These are phyloP conservation scores for Melanargia galathea DNA, from an alignment of 2,888 invertebrate genomes.

Conservation along the genomic window DNA sequence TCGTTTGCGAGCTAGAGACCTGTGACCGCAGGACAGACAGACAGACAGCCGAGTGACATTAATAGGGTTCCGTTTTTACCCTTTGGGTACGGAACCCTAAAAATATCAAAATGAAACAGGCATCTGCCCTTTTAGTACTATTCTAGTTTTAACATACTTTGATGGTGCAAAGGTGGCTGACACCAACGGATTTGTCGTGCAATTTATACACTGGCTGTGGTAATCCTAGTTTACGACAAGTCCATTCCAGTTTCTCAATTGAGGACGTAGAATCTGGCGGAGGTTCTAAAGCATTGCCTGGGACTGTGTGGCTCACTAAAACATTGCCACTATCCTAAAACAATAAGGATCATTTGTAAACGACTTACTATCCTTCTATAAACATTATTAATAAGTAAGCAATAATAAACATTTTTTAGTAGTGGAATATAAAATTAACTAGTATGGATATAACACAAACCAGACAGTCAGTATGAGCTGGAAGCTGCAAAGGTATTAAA, in stretches of 20 bases:
- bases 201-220: conserved; percentile 69
- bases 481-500: conserved; percentile 70
- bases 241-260: conserved; percentile 70
- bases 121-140: neutral
- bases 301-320: conserved; percentile 58
- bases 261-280: conserved; percentile 71
- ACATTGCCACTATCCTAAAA: conserved; percentile 54
- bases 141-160: conserved; percentile 55
- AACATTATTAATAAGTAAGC: neutral
- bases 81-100: too few relatives aligned
- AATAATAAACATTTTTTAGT: too few relatives aligned
- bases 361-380: neutral
- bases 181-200: conserved; percentile 58
- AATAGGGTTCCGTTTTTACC: too few relatives aligned
- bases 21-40: too few relatives aligned
- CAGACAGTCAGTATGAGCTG: conserved; percentile 63
- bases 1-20: too few relatives aligned
- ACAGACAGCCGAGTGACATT: too few relatives aligned
- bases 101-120: neutral
- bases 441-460: conserved; percentile 46
- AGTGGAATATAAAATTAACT: neutral
- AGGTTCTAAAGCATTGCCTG: conserved; percentile 64
- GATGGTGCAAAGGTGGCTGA: conserved; percentile 64
- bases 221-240: conserved; percentile 70
- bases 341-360: neutral